Conservation (phyloP, 2,797 vertebrate species). For the Gorsachius magnificus region DNA sequence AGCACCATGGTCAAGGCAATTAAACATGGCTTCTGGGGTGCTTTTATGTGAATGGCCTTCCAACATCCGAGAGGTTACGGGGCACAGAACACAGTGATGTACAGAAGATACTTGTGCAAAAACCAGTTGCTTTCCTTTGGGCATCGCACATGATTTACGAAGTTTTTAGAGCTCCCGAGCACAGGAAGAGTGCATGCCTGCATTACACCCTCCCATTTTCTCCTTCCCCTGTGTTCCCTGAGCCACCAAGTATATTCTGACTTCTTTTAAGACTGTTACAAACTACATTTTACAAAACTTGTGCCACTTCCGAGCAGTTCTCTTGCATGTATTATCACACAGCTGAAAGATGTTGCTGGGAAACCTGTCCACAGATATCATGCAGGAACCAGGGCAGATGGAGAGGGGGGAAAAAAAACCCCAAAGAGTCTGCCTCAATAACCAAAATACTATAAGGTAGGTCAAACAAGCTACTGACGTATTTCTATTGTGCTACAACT, state of each 20-base stretch:
- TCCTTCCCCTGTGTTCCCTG: background rate
- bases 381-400: background rate
- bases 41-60: background rate
- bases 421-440: background rate
- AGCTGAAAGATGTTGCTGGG: background rate
- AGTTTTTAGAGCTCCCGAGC: background rate
- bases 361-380: background rate
- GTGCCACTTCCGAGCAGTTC: background rate
- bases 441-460: background rate
- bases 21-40: background rate
- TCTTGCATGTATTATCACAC: background rate
- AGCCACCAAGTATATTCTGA: background rate
- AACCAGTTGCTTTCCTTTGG: background rate
- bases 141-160: background rate
- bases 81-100: background rate
- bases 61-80: background rate
- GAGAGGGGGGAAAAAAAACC: background rate
- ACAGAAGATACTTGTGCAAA: background rate
- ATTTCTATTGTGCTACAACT: background rate
- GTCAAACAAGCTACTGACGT: background rate
- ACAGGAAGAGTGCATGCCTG: fast-evolving
- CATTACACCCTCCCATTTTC: background rate
- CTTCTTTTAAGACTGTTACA: background rate
- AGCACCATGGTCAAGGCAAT: background rate
- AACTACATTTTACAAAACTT: background rate